Evolutionary conservation across 2,888 invertebrate genomes (phyloP).

Genomic region (Meteorus cinctellus): DNA sequence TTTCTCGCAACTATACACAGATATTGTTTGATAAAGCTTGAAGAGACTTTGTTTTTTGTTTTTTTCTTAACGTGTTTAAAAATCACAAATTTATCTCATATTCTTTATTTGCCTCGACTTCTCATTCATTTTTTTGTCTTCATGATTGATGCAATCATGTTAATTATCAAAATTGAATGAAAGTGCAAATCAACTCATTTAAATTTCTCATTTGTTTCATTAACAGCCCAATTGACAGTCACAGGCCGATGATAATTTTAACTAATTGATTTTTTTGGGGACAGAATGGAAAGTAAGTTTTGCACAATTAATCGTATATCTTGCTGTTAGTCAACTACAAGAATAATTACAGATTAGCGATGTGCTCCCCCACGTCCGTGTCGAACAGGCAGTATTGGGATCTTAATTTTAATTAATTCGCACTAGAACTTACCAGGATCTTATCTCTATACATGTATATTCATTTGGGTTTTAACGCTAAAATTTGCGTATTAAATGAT

Average conservation of each 20-base stretch:
- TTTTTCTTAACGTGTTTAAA: constrained; percentile 23
- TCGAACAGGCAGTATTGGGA: constrained; percentile 6
- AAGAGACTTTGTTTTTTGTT: constrained; percentile 20
- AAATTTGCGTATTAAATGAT: constrained; percentile 12
- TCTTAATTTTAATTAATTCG: background rate
- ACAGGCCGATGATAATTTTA: constrained; percentile 11
- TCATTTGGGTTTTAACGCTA: constrained; percentile 1
- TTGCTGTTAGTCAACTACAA: background rate
- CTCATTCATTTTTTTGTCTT: constrained; percentile 15
- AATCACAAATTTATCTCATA: constrained; percentile 40
- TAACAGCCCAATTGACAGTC: constrained; percentile 21
- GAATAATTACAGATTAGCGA: background rate
- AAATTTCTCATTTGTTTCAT: constrained; percentile 31
- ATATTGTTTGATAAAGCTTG: constrained; percentile 18
- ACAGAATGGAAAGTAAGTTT: background rate
- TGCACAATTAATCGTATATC: background rate
- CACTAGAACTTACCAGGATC: background rate
- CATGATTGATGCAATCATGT: constrained; percentile 20
- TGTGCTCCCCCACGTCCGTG: background rate
- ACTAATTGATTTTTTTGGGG: constrained; percentile 15
- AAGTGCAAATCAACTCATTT: constrained; percentile 18
- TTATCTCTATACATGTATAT: background rate
- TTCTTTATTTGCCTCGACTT: constrained; percentile 20
- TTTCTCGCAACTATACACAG: constrained; percentile 59
- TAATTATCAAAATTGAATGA: constrained; percentile 20